Evolutionary conservation across 2,797 vertebrate species (phyloP), one percentile per base, ranked within the genome.

Genomic region (Chelon labrosus): DNA sequence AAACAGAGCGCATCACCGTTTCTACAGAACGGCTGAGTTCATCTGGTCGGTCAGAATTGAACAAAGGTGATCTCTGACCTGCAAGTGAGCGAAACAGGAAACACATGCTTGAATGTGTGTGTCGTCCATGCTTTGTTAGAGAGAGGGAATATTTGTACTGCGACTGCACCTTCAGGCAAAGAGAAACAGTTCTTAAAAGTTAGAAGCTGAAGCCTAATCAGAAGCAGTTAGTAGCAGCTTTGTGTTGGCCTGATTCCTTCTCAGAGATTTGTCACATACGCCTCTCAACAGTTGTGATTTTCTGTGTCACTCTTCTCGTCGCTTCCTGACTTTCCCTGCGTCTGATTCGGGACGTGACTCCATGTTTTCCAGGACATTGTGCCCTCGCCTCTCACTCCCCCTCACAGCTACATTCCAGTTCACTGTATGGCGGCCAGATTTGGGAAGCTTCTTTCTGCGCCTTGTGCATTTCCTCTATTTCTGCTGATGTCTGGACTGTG

Each of bases 341-440:
- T 53, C 20, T 44, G 37, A 70, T 57, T 47, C 58, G 61, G 85
- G 76, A 83, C 8, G 19, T 62, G 63, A 77, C 77, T 84, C 59
- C 63, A 57, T 89, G 85, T 90, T 88, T 90, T 89, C 73, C 85
- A 82, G 83, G 75, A 84, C 76, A 44, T 25, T 0, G 31, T 38
- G 42, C 27, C 71, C 71, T 84, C 84, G 20, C 82, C 77, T 55
- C 57, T 62, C 65, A 64, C 80, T 84, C 90, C 77, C 82, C 63
- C 73, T 77, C 83, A 56, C 71, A 38, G 50, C 63, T 60, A 77
- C 86, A 90, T 92, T 93, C 89, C 86, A 20, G 35, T 35, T 79
- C 66, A 84, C 67, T 88, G 79, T 81, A 88, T 83, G 83, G 87
- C 20, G 57, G 73, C 88, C 89, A 89, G 82, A 84, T 91, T 91